A percentile compares a stretch with the other conserved stretches of the same genome.
Evolutionary conservation across 2,888 invertebrate species (phyloP).

Genomic region (Dichetophora obliterata): DNA sequence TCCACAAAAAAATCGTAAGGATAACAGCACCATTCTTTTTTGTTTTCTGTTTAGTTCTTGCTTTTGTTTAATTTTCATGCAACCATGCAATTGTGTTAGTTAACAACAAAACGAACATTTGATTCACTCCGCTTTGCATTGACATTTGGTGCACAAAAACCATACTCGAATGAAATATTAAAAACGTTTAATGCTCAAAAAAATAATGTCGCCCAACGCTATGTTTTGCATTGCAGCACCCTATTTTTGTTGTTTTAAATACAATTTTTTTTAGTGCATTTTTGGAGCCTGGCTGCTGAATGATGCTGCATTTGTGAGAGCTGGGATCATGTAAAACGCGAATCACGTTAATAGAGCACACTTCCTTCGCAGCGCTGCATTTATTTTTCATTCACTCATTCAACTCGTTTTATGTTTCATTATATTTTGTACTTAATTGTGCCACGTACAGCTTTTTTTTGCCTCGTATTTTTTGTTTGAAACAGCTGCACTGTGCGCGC

Average conservation of each 20-base stretch:
- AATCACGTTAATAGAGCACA: slow-evolving; percentile 34
- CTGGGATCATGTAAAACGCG: slow-evolving; percentile 19
- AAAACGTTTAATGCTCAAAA: neutral
- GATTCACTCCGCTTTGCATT: slow-evolving; percentile 1
- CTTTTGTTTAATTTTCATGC: neutral
- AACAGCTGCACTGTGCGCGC: slow-evolving; percentile 10
- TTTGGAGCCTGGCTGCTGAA: neutral
- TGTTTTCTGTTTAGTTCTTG: too few species aligned
- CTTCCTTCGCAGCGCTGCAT: slow-evolving; percentile 10
- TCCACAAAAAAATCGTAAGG: neutral
- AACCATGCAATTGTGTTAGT: neutral
- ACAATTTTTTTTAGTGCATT: slow-evolving; percentile 13
- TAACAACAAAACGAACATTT: slow-evolving; percentile 8
- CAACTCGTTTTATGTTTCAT: slow-evolving; percentile 16
- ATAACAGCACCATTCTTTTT: slow-evolving; percentile 10
- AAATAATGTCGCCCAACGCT: neutral
- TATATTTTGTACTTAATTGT: slow-evolving; percentile 30
- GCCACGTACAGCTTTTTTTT: slow-evolving; percentile 27
- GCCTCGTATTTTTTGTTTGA: neutral
- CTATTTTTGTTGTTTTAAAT: neutral
- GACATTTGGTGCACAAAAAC: slow-evolving; percentile 10
- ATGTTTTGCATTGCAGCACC: neutral
- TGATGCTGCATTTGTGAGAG: neutral
- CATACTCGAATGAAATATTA: neutral
- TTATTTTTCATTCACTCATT: neutral